These are phyloP conservation scores for Drosophila tsacasi DNA, from an alignment of 1,140 invertebrate species.

Conservation along the genomic window DNA sequence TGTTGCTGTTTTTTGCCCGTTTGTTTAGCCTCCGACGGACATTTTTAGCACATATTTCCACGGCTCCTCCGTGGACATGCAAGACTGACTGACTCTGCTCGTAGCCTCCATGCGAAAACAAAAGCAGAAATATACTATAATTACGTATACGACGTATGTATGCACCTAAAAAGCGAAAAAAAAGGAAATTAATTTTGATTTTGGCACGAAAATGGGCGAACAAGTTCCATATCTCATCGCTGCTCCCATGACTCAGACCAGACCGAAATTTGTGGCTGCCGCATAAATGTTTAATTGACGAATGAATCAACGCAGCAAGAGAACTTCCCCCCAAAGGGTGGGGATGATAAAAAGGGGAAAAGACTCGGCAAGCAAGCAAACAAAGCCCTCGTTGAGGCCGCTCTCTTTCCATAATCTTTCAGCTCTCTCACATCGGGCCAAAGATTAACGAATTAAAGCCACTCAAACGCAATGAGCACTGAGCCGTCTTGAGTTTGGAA, in stretches of 20 bases:
- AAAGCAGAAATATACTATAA: conserved; percentile 58
- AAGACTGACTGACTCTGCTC: conserved; percentile 44
- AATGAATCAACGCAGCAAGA: conserved; percentile 61
- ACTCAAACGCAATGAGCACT: conserved; percentile 53
- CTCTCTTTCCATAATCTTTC: conserved; percentile 30
- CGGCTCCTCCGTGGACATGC: conserved; percentile 59
- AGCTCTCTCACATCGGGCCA: conserved; percentile 29
- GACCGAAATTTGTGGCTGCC: conserved; percentile 27
- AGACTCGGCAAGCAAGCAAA: not conserved
- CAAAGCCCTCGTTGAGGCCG: conserved; percentile 8
- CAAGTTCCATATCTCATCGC: conserved; percentile 43
- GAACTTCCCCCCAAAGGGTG: conserved; percentile 18
- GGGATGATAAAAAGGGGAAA: conserved; percentile 1
- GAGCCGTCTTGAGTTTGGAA: conserved; percentile 30
- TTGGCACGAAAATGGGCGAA: conserved; percentile 46
- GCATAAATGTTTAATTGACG: conserved; percentile 48
- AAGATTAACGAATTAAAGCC: conserved; percentile 61
- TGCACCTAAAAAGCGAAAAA: conserved; percentile 32
- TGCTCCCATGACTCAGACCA: conserved; percentile 50
- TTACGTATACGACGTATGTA: conserved; percentile 41
- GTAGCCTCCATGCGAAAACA: conserved; percentile 45
- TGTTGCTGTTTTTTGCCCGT: conserved; percentile 9
- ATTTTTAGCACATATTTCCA: conserved; percentile 58
- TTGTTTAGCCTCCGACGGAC: conserved; percentile 29
- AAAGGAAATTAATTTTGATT: conserved; percentile 42